These are phyloP conservation scores for Macrosoma leucophasiata DNA, from an alignment of 2,888 invertebrate genomes.

Conservation along the genomic window DNA sequence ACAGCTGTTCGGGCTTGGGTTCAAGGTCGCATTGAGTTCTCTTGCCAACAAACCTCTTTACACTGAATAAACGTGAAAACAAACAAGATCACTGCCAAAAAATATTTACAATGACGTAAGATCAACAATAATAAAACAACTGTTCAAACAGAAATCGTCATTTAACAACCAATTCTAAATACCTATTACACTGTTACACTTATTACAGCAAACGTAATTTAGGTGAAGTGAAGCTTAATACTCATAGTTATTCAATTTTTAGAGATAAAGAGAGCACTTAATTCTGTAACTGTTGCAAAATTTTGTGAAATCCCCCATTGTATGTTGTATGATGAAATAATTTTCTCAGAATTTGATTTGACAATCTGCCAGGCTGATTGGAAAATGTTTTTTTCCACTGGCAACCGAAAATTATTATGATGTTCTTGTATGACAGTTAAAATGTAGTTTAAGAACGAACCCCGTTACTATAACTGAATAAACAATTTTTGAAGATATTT, in stretches of 20 bases:
- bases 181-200: constrained; percentile 2
- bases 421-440: too few relatives aligned
- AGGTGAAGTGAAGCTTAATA: too few relatives aligned
- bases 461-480: too few relatives aligned
- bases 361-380: too few relatives aligned
- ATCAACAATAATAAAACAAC: constrained; percentile 46
- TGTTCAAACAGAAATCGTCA: constrained; percentile 48
- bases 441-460: too few relatives aligned
- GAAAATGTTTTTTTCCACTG: too few relatives aligned
- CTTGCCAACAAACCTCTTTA: constrained; percentile 43
- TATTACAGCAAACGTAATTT: too few relatives aligned
- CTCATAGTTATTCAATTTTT: not conserved
- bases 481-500: too few relatives aligned
- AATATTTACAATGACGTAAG: constrained; percentile 62
- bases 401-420: too few relatives aligned
- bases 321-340: constrained; percentile 30
- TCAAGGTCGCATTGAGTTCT: constrained; percentile 50
- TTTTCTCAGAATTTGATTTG: too few relatives aligned
- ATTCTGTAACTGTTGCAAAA: constrained; percentile 4
- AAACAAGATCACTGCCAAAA: constrained; percentile 60
- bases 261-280: constrained; percentile 4
- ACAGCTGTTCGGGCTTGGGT: constrained; percentile 55
- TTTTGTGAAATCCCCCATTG: constrained; percentile 16
- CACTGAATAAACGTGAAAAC: constrained; percentile 45
- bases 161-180: constrained; percentile 1